Evolutionary conservation across 1,140 invertebrate genomes (phyloP), one percentile per base, ranked within the genome.

Genomic region (Meloidogyne floridensis): DNA sequence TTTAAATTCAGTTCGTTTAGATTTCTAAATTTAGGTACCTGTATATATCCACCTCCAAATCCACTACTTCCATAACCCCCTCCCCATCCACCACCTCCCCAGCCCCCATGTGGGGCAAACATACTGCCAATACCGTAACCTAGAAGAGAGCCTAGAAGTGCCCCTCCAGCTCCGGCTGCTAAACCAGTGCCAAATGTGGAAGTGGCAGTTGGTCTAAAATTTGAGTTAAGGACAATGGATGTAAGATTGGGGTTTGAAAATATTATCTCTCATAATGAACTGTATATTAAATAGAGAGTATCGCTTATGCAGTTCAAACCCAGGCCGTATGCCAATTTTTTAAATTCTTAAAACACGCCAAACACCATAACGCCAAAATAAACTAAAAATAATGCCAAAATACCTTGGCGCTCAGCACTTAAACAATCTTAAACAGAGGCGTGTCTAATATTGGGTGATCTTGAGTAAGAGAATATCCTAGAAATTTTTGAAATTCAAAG

Each of bases 101-200:
- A 71, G 82, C 79, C 80, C 11, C 77, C 51, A 69, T 85, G 84
- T 51, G 85, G 85, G 2, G 86, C 81, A 71, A 86, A 86, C 80
- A 82, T 82, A 65, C 78, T 81, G 3, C 85, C 85, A 59, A 86
- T 75, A 9, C 85, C 85, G 71, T 86, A 87, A 15, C 86, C 83
- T 51, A 87, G 59, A 18, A 86, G 56, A 2, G 81, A 84, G 43
- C 84, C 82, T 0, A 84, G 43, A 18, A 83, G 72, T 43, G 72
- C 79, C 42, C 81, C 81, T 8, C 69, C 65, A 53, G 65, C 80
- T 51, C 72, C 72, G 4, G 72, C 72, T n/a, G 77, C 72, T 10
- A 80, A 71, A 9, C 72, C 80, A 51, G 77, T 77, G 51, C 80
- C 72, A 15, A 80, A 77, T n/a, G 56, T 65, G n/a, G 51, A 59